phyloP scores from a whole-genome alignment of 2,888 invertebrate genomes.

The Campoletis raptor region DNA sequence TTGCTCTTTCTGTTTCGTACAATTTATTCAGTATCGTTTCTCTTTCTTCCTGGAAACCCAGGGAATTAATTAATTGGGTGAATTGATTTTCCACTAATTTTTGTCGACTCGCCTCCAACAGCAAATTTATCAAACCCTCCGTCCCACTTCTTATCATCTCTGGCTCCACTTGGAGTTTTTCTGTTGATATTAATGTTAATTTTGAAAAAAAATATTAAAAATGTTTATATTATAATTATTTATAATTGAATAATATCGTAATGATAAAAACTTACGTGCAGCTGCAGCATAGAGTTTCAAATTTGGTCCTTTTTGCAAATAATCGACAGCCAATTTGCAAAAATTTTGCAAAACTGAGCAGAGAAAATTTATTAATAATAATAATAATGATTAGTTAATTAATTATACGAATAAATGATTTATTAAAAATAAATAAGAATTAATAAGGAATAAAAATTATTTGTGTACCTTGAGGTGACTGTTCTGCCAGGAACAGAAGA shows the following conservation, averaged over 20 bases:
- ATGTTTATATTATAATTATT: not conserved
- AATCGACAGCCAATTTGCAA: slow-evolving; percentile 89
- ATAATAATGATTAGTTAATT: no score
- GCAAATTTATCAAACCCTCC: slow-evolving; percentile 90
- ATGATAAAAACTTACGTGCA: slow-evolving; percentile 85
- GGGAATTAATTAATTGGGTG: slow-evolving; percentile 84
- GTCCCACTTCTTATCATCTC: slow-evolving; percentile 88
- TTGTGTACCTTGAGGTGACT: slow-evolving; percentile 85
- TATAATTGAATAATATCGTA: not conserved
- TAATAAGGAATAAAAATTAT: not conserved
- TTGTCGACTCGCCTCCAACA: slow-evolving; percentile 90
- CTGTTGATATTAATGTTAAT: slow-evolving; percentile 79
- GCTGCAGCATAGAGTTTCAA: slow-evolving; percentile 88
- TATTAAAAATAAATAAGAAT: slow-evolving; percentile 23
- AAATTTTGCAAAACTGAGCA: slow-evolving; percentile 90
- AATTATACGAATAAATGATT: not conserved
- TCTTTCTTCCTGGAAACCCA: slow-evolving; percentile 88
- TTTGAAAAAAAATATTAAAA: not conserved
- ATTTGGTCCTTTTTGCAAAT: slow-evolving; percentile 89
- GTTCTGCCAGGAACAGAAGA: slow-evolving; percentile 86
- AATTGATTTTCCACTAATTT: slow-evolving; percentile 86
- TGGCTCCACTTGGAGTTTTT: slow-evolving; percentile 87
- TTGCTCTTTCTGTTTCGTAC: slow-evolving; percentile 86
- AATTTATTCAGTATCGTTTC: slow-evolving; percentile 87
- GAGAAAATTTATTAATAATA: slow-evolving; percentile 41